Base-by-base conservation (phyloP, 2,888 invertebrate genomes). In the Nipponacmea schrenckii region DNA sequence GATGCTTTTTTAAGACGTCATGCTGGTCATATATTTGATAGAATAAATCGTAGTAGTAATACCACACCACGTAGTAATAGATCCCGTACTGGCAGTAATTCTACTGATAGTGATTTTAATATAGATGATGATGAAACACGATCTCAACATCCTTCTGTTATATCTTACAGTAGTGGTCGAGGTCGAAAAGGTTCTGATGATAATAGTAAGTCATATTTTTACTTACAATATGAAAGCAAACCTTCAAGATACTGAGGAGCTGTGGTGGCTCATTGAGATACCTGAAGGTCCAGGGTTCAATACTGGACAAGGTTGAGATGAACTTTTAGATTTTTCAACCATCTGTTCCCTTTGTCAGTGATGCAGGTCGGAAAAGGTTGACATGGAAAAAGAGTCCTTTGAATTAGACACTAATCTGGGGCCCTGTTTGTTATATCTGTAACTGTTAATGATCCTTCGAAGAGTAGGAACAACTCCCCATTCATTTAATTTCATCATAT, bases 41-140 rank as follows among this genome's bases (percentile, higher is more conserved):
- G 50, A 26, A 50, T 56, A 63, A 71, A 77, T 48, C 20, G 56
- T 2, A 66, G 45, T 44, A 46, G 46, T 46, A 66, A 24, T 50
- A 20, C 50, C 17, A 64, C 46, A 31, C 69, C 64, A 14, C 77
- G 77, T 67, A 80, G 79, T 71, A 81, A 81, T 73, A 76, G 80
- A 75, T 81, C 83, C 63, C 78, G 79, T 69, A 80, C 80, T 69
- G 80, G 80, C 17, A 76, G 78, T 50, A 79, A 81, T 26, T 79
- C 75, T 64, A 70, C 80, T 62, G 77, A 79, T 70, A 82, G 79
- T 24, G 79, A 83, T 68, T 82, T 80, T 73, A 74, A 79, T 63
- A 50, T 65, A n/a, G 65, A 70, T 31, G 67, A 50, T 17, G 68
- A 80, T 64, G 83, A 83, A 68, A 81, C 81, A 10, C 73, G 77